A percentile compares a stretch with the other conserved stretches of the same genome.
phyloP scores from a whole-genome alignment of 2,797 vertebrate genomes.

The Coccyzus lansbergi region DNA sequence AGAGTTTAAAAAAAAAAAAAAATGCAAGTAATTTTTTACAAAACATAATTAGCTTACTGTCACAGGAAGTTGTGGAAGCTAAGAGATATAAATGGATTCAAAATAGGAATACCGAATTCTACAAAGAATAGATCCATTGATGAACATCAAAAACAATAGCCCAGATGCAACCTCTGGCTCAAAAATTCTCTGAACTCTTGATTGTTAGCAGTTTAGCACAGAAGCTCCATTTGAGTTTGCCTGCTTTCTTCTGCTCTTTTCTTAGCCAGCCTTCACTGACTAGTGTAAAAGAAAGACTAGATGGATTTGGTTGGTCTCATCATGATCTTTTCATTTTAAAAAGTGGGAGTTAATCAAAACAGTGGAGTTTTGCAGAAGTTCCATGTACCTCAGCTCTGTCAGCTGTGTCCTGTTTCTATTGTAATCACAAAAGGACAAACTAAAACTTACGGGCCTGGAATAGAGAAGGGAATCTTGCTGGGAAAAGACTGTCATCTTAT shows the following conservation, averaged over 20 bases:
- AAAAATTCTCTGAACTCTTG: conserved; percentile 6
- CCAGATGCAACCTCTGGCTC: conserved; percentile 49
- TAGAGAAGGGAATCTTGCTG: not conserved
- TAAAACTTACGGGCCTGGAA: not conserved
- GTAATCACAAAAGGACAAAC: not conserved
- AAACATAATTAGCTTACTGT: not conserved
- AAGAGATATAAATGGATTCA: conserved; percentile 48
- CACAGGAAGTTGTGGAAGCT: conserved; percentile 43
- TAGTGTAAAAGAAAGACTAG: not conserved
- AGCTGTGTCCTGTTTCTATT: not conserved
- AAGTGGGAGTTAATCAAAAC: not conserved
- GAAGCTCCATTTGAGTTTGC: not conserved
- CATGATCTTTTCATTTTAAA: not conserved
- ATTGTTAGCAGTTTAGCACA: not conserved
- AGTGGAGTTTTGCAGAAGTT: not conserved
- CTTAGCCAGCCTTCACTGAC: not conserved
- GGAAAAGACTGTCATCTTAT: not conserved
- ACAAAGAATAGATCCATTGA: conserved; percentile 50
- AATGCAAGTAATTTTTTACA: not conserved
- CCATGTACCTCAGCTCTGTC: not conserved
- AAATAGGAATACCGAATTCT: conserved; percentile 21
- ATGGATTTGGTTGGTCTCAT: not conserved
- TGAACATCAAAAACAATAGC: conserved; percentile 37
- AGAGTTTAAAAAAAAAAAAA: not conserved
- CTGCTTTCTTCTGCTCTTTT: not conserved